Conservation (phyloP, 2,888 invertebrate species). For the Griposia aprilina region DNA sequence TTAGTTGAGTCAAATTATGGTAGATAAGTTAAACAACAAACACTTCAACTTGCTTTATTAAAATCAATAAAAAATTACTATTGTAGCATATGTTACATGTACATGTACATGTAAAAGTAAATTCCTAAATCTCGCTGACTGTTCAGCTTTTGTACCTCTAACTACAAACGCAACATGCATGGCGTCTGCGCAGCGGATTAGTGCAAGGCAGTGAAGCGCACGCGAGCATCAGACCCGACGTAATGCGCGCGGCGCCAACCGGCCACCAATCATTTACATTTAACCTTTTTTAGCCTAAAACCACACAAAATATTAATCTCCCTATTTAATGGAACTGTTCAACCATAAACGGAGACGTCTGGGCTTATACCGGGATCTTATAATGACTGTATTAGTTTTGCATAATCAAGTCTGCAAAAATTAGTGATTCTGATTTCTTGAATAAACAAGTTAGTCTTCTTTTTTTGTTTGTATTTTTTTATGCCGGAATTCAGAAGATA, state of each 20-base stretch:
- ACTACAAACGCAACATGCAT: slow-evolving; percentile 42
- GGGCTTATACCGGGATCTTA: slow-evolving; percentile 5
- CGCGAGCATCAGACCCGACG: slow-evolving; percentile 86
- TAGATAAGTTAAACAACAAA: background rate
- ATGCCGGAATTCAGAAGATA: background rate
- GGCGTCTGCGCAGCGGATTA: slow-evolving; percentile 77
- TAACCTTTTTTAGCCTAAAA: slow-evolving; percentile 56
- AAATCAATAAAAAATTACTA: background rate
- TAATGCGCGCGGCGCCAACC: slow-evolving; percentile 85
- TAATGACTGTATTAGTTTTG: slow-evolving; percentile 47
- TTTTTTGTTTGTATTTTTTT: background rate
- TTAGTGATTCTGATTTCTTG: slow-evolving; percentile 6
- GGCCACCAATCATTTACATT: slow-evolving; percentile 52
- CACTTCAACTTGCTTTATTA: background rate
- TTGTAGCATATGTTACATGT: background rate
- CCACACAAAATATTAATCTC: slow-evolving; percentile 45
- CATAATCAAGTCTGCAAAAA: slow-evolving; percentile 18
- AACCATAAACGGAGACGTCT: slow-evolving; percentile 24
- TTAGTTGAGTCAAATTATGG: background rate
- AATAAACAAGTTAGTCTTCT: background rate
- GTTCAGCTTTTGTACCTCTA: slow-evolving; percentile 42
- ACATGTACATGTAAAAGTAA: too few relatives aligned
- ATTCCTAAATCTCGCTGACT: slow-evolving; percentile 35
- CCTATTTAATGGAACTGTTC: slow-evolving; percentile 39
- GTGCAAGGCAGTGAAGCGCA: slow-evolving; percentile 82